phyloP scores from a whole-genome alignment of 2,888 invertebrate species.

The Rambutsinella grinnellia region DNA sequence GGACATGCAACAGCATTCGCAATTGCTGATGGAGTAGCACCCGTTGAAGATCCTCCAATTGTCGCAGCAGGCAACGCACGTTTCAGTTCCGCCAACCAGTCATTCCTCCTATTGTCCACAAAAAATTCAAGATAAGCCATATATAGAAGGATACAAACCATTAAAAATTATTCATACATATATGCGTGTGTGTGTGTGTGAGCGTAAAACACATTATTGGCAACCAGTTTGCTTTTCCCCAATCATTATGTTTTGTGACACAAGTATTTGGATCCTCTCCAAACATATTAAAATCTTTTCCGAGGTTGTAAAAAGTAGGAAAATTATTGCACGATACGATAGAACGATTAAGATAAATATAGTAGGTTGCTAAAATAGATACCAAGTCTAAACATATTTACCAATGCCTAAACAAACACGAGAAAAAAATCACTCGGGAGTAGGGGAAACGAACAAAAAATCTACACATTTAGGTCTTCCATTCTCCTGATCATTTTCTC shows the following conservation, averaged over 20 bases:
- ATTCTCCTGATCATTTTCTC: too few species aligned
- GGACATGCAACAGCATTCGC: constrained; percentile 9
- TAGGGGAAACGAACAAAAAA: too few species aligned
- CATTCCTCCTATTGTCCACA: constrained; percentile 57
- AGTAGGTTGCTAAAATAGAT: neutral
- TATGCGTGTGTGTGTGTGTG: constrained; percentile 3
- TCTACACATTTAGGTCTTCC: too few species aligned
- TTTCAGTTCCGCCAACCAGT: constrained; percentile 63
- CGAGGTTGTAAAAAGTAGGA: constrained; percentile 4
- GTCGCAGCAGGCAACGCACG: constrained; percentile 54
- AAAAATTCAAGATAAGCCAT: neutral
- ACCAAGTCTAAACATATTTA: neutral
- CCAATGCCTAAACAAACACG: neutral
- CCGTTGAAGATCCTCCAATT: constrained; percentile 45
- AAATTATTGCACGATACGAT: neutral
- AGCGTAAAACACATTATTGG: constrained; percentile 40
- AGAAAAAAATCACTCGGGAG: constrained; percentile 13
- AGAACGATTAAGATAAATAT: neutral
- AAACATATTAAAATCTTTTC: constrained; percentile 40
- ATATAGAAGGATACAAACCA: constrained; percentile 19
- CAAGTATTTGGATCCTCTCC: constrained; percentile 39
- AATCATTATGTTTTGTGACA: constrained; percentile 32
- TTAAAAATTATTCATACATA: constrained; percentile 18
- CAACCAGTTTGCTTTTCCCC: constrained; percentile 32
- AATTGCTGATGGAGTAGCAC: constrained; percentile 48